phyloP scores from a whole-genome alignment of 2,888 invertebrate species.

The Cremastinae sp. region DNA sequence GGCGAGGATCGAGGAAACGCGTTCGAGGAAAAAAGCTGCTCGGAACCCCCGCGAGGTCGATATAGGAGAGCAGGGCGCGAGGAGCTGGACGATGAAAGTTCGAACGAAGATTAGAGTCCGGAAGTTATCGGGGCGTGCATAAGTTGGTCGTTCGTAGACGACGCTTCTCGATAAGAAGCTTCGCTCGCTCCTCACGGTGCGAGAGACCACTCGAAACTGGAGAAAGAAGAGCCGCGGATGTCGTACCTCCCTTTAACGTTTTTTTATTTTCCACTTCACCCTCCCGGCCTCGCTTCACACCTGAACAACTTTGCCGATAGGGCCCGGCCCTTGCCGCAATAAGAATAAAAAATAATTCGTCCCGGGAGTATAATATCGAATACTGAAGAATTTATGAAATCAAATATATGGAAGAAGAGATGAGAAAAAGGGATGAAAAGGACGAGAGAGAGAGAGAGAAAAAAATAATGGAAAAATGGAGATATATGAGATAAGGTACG shows the following conservation, averaged over 20 bases:
- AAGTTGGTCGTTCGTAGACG: slow-evolving; percentile 63
- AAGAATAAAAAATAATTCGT: slow-evolving; percentile 18
- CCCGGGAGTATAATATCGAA: slow-evolving; percentile 19
- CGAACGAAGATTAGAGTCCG: slow-evolving; percentile 67
- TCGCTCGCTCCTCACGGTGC: slow-evolving; percentile 23
- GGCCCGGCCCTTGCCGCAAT: slow-evolving; percentile 5
- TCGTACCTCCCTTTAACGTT: slow-evolving; percentile 31
- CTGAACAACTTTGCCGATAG: slow-evolving; percentile 34
- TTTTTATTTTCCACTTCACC: neutral
- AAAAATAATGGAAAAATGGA: too few species aligned
- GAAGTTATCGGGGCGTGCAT: slow-evolving; percentile 67
- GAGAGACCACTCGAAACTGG: slow-evolving; percentile 41
- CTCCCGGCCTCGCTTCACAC: slow-evolving; percentile 11
- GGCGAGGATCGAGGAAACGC: slow-evolving; percentile 18
- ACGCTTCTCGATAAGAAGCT: slow-evolving; percentile 66
- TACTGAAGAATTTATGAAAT: slow-evolving; percentile 27
- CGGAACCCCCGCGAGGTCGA: neutral
- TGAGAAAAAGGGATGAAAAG: slow-evolving; percentile 9
- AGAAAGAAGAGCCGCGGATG: neutral
- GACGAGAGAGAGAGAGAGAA: neutral
- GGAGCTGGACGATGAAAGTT: slow-evolving; percentile 43
- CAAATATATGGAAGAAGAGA: neutral
- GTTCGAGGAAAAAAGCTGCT: slow-evolving; percentile 12
- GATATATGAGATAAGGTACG: slow-evolving; percentile 15
- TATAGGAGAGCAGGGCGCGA: slow-evolving; percentile 5